Evolutionary conservation across 2,888 invertebrate species (phyloP), one percentile per base, ranked within the genome.

Genomic region (Thereva unica): DNA sequence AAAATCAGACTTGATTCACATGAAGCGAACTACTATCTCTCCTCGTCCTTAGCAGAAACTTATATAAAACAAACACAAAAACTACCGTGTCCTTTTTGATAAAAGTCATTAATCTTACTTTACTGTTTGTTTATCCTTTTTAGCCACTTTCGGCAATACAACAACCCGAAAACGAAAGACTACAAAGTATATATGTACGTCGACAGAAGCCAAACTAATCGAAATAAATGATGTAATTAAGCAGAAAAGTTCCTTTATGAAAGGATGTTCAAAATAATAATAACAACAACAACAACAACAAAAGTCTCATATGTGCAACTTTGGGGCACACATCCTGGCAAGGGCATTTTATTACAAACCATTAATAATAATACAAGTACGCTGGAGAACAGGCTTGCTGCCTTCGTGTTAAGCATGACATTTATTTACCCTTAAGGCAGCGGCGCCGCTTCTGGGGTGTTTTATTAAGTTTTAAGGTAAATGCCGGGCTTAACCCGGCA

Each of bases 161-260:
- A 47, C 59, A 38, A 42, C 59, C 45, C 47, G 38, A 59, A 59
- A 59, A 49, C 23, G 23, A 23, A 23, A 23, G 23, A 23, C 23
- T 23, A 23, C 23, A 23, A 23, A 23, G 23, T 23, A 23, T 23
- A 23, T 23, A n/a, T n/a, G n/a, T 59, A 59, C 49, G 59, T 59
- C 59, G 59, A 59, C 59, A 59, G 47, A 59, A 49, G 47, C 59
- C 38, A 59, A 59, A 59, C 59, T 59, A 59, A 59, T 59, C 59
- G 59, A 59, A 59, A 59, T 59, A 59, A 59, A 59, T 59, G 59
- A 59, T 59, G 59, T 59, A 59, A 59, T 59, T 59, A 59, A 59
- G 59, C 59, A 59, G 59, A 59, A 59, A 59, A 59, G 59, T 59
- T 59, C 47, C 59, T 49, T 59, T 59, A 59, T 59, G 59, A 59